Conservation (phyloP, 1,140 invertebrate species). For the Sminthurinus signatus region DNA sequence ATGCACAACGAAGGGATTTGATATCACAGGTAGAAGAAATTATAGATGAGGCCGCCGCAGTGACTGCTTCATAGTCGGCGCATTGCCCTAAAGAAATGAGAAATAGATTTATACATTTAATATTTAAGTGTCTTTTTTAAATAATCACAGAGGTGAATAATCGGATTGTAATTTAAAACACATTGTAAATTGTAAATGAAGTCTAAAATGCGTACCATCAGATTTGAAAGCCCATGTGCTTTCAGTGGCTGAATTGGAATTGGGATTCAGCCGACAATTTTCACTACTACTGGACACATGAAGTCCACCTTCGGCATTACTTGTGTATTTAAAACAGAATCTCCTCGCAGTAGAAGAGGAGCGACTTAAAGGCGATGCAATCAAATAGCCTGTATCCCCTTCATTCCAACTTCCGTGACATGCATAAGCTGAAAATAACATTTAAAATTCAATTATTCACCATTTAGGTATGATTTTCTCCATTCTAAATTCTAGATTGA, state of each 20-base stretch:
- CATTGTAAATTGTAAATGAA: no score
- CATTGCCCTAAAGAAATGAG: no score
- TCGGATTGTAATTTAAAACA: no score
- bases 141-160: no score
- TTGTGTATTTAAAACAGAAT: constrained; percentile 42
- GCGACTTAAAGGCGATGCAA: constrained; percentile 55
- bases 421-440: constrained; percentile 62
- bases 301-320: constrained; percentile 41
- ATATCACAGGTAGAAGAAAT: no score
- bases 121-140: no score
- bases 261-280: constrained; percentile 51
- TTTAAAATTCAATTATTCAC: neutral
- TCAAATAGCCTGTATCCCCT: constrained; percentile 63
- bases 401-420: constrained; percentile 73
- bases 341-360: constrained; percentile 42
- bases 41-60: no score
- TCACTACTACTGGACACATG: constrained; percentile 51
- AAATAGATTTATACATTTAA: no score
- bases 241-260: constrained; percentile 45
- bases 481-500: neutral
- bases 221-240: constrained; percentile 52
- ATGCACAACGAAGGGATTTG: no score
- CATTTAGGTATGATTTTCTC: neutral
- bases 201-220: no score
- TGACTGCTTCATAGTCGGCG: no score